Percentiles rank a stretch among this genome's conserved stretches.
Conservation (phyloP, 2,888 invertebrate species). For the Hyppa rectilinea region DNA sequence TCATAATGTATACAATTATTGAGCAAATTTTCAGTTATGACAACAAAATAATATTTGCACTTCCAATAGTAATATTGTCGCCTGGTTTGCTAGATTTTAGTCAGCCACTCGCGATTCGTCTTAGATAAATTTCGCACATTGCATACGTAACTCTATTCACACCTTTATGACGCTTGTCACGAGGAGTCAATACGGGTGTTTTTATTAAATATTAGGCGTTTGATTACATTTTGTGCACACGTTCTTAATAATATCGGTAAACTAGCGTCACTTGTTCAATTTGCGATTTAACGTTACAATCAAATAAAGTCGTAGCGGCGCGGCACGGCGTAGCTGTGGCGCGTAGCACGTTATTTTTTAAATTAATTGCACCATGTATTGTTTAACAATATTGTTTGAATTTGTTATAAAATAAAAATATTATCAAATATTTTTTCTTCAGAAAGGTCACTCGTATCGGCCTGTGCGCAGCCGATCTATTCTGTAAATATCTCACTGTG, state of each 20-base stretch:
- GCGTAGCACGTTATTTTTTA: conserved; percentile 3
- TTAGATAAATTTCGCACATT: conserved; percentile 44
- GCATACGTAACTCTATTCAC: conserved; percentile 43
- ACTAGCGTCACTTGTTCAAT: conserved; percentile 35
- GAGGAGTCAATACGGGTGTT: conserved; percentile 59
- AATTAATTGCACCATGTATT: background rate
- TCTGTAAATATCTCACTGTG: no score
- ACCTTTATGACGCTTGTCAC: conserved; percentile 55
- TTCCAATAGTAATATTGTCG: conserved; percentile 24
- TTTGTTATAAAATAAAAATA: no score
- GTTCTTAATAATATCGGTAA: conserved; percentile 22
- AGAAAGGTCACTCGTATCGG: no score
- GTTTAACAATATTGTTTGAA: background rate
- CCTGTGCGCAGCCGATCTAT: no score
- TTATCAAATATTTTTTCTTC: no score
- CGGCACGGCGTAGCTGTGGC: no score
- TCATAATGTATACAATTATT: conserved; percentile 32
- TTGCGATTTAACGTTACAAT: conserved; percentile 27
- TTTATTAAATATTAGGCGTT: conserved; percentile 47
- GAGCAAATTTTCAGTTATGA: conserved; percentile 8
- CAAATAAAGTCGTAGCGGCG: conserved; percentile 12
- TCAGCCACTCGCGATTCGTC: background rate
- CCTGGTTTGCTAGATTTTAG: conserved; percentile 13
- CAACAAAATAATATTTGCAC: conserved; percentile 35
- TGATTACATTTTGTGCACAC: conserved; percentile 29